Evolutionary conservation across 1,140 invertebrate genomes (phyloP), one percentile per base, ranked within the genome.

Genomic region (Heliconius eleuchia): DNA sequence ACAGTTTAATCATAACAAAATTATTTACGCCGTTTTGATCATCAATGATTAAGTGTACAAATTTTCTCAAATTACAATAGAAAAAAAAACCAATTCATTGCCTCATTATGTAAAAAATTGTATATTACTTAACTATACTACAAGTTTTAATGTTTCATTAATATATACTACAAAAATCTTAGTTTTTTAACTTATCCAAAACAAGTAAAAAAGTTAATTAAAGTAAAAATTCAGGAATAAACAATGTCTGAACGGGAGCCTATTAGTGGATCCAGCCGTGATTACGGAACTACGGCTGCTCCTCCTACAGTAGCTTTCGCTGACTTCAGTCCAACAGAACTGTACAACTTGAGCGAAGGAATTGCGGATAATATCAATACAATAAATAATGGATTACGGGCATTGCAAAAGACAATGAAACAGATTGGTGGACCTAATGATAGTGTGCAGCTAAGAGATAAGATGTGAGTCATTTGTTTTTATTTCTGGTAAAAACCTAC

Each of bases 281-380:
- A 96, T 77, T 96, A 96, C 87, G 95, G 95, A 1, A 94, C 94
- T 0, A 92, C 86, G 1, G 91, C 92, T 1, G 83, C 89, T 1
- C 95, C 96, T 82, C 96, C 96, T 82, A 95, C 96, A 76, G 96
- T 97, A 5, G 96, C 96, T 70, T 96, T 96, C 74, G 95, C 95
- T 18, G 96, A 96, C 71, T 97, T 96, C 87, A 97, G 96, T 86
- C 96, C 96, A 18, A 96, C 96, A 42, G 97, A 97, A 92, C 95
- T 97, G 73, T 97, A 97, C 88, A 97, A 96, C 81, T 91, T 97
- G 52, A 97, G 96, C 86, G 97, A 97, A 91, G 96, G 96, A 87
- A 97, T 98, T 79, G 97, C 96, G 1, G 96, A 97, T 73, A 98
- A 98, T 91, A 96, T 98, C 79, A 97, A 96, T 85, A 96, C 96